Conservation (phyloP, 2,888 invertebrate genomes). For the Ametastegia equiseti region DNA sequence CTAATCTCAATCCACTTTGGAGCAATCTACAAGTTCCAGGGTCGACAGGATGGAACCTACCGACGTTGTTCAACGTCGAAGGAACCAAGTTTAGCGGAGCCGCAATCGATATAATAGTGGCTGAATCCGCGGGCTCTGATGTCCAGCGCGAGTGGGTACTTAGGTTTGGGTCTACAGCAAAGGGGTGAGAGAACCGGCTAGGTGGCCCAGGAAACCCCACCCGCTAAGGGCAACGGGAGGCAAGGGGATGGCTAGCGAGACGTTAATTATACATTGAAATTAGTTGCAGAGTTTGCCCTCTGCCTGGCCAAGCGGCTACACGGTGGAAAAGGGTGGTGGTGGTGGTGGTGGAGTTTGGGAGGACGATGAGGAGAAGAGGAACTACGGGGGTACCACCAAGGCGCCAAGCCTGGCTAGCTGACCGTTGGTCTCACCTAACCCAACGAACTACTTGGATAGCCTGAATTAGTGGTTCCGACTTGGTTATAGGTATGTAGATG, state of each 20-base stretch:
- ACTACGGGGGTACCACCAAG: neutral
- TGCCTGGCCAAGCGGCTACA: constrained; percentile 63
- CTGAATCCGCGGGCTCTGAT: constrained; percentile 70
- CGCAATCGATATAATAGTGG: constrained; percentile 74
- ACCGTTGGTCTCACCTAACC: constrained; percentile 67
- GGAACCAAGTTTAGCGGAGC: constrained; percentile 72
- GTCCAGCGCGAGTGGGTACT: constrained; percentile 63
- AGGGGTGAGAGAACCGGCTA: constrained; percentile 13
- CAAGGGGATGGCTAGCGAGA: constrained; percentile 71
- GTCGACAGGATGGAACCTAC: constrained; percentile 16
- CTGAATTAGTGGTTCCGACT: constrained; percentile 65
- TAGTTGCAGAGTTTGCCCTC: constrained; percentile 76
- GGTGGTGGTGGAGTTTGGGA: constrained; percentile 65
- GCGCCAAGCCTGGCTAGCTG: constrained; percentile 43
- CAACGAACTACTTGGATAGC: constrained; percentile 59
- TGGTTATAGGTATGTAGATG: neutral
- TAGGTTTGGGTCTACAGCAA: constrained; percentile 28
- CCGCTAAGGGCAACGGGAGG: constrained; percentile 11
- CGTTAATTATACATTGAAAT: constrained; percentile 77
- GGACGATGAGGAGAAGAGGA: constrained; percentile 53
- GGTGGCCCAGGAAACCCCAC: constrained; percentile 40
- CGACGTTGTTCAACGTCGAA: constrained; percentile 63
- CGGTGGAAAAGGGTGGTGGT: constrained; percentile 74
- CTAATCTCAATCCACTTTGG: constrained; percentile 33
- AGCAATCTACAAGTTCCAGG: constrained; percentile 28